Conservation (phyloP, 1,140 invertebrate species). For the Lepidostoma basale region DNA sequence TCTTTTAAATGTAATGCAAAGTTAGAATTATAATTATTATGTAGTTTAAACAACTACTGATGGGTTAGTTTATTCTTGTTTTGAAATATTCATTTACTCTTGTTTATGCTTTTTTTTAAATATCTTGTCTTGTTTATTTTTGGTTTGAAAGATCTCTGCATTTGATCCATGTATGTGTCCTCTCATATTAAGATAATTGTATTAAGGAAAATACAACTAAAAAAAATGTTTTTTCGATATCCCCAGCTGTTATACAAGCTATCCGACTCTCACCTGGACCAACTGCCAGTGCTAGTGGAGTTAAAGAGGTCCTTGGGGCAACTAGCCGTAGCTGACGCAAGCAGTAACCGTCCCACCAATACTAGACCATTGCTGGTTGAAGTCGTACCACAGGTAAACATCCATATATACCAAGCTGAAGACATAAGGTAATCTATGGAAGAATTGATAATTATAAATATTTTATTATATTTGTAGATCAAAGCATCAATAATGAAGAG, state of each 20-base stretch:
- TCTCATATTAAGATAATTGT: neutral
- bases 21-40: too few relatives aligned
- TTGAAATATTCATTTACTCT: too few relatives aligned
- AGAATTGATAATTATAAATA: neutral
- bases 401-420: neutral
- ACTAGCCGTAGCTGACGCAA: constrained; percentile 54
- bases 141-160: too few relatives aligned
- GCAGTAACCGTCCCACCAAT: constrained; percentile 42
- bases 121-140: too few relatives aligned
- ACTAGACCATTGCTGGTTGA: constrained; percentile 54
- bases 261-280: constrained; percentile 71
- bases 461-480: constrained; percentile 47
- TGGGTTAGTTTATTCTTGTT: too few relatives aligned
- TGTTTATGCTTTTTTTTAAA: neutral
- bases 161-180: too few relatives aligned
- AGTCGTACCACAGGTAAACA: constrained; percentile 54
- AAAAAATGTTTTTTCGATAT: too few relatives aligned
- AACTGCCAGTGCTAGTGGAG: constrained; percentile 75
- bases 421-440: neutral
- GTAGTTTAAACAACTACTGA: too few relatives aligned
- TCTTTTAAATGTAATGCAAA: too few relatives aligned
- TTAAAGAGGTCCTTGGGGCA: constrained; percentile 71
- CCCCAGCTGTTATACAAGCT: constrained; percentile 65
- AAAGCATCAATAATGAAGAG: constrained; percentile 54
- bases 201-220: neutral